Percentiles rank a stretch among this genome's conserved stretches.
These are phyloP conservation scores for Dasyurus viverrinus DNA, from an alignment of 2,113 vertebrate species.

Conservation along the genomic window DNA sequence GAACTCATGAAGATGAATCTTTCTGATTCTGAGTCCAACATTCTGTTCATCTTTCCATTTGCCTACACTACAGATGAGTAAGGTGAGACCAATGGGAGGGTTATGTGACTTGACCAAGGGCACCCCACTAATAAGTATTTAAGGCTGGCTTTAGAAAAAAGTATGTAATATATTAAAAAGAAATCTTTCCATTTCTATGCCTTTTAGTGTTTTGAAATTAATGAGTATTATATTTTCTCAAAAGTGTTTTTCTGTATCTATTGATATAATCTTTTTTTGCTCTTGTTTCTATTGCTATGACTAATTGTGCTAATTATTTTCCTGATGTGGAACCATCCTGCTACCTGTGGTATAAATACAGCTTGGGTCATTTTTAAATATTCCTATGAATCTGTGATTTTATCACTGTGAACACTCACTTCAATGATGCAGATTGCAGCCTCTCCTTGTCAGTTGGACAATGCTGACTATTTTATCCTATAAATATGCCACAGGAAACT, in stretches of 20 bases:
- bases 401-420: background rate
- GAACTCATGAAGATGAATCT: background rate
- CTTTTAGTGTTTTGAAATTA: background rate
- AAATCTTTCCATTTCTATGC: background rate
- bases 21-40: background rate
- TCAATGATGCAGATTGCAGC: background rate
- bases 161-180: background rate
- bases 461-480: background rate
- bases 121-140: background rate
- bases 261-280: background rate
- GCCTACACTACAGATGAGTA: background rate
- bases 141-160: background rate
- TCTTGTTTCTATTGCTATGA: background rate
- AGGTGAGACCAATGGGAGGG: background rate
- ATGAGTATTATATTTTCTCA: background rate
- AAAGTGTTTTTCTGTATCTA: background rate
- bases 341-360: background rate
- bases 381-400: background rate
- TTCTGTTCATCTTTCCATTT: background rate
- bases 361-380: background rate
- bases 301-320: background rate
- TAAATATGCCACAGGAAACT: background rate
- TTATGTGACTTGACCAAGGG: background rate
- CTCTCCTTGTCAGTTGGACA: background rate
- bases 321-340: background rate